Conservation (phyloP, 1,140 invertebrate species). For the Halictus rubicundus region DNA sequence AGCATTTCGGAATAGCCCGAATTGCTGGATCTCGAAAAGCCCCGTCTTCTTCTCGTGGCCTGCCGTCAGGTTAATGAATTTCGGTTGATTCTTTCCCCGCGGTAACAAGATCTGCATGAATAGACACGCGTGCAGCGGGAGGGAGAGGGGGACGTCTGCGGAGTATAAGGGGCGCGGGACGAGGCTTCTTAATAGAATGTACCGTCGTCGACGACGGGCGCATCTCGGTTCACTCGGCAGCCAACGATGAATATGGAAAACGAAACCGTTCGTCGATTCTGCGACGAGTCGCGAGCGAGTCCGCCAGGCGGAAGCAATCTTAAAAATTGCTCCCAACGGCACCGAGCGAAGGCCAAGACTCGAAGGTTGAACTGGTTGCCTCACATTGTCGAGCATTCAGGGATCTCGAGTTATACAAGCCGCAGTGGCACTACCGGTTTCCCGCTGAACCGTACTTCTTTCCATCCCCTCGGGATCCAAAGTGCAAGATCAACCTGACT, state of each 20-base stretch:
- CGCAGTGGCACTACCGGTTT: slow-evolving; percentile 42
- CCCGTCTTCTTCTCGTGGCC: no score
- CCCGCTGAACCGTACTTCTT: slow-evolving; percentile 54
- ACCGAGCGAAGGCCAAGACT: slow-evolving; percentile 55
- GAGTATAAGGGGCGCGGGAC: no score
- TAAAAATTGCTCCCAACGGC: slow-evolving; percentile 68
- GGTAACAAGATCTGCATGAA: no score
- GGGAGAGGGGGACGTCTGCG: no score
- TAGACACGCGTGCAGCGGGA: no score
- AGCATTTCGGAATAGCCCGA: no score
- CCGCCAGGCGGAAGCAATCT: slow-evolving; percentile 64
- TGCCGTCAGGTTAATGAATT: no score
- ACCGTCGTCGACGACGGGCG: background rate
- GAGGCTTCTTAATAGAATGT: slow-evolving; percentile 19
- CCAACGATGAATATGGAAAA: slow-evolving; percentile 31
- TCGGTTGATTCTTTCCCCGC: no score
- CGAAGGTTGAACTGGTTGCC: slow-evolving; percentile 49
- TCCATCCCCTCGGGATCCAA: slow-evolving; percentile 56
- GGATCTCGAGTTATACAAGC: slow-evolving; percentile 50
- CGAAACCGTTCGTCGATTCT: slow-evolving; percentile 38
- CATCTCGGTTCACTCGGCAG: background rate
- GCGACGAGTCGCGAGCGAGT: slow-evolving; percentile 30
- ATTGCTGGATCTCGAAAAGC: no score
- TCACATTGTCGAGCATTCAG: slow-evolving; percentile 58
- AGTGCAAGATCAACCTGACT: slow-evolving; percentile 58